These are phyloP conservation scores for Phataginus tricuspis DNA, from an alignment of 2,797 vertebrate genomes.

Conservation along the genomic window DNA sequence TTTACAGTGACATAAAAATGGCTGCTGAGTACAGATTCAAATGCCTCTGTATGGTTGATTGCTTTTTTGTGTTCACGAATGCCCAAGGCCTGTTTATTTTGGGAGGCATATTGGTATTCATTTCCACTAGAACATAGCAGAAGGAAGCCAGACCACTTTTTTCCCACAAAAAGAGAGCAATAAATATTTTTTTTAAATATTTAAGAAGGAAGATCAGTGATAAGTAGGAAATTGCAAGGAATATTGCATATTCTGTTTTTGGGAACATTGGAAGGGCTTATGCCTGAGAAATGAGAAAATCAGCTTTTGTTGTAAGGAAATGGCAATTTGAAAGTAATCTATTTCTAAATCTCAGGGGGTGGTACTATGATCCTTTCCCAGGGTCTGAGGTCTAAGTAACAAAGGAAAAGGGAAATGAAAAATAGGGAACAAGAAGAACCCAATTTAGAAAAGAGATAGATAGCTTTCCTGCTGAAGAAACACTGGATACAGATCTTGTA, in stretches of 20 bases:
- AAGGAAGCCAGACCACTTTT: slow-evolving; percentile 32
- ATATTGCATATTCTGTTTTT: slow-evolving; percentile 43
- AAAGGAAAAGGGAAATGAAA: slow-evolving; percentile 62
- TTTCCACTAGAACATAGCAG: slow-evolving; percentile 61
- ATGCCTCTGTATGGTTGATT: slow-evolving; percentile 24
- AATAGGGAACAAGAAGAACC: slow-evolving; percentile 30
- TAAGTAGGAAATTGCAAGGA: slow-evolving; percentile 25
- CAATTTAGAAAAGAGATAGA: slow-evolving; percentile 53
- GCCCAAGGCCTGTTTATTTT: slow-evolving; percentile 62
- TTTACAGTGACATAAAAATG: background rate
- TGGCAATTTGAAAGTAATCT: slow-evolving; percentile 44
- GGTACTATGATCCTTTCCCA: background rate
- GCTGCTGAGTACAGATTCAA: slow-evolving; percentile 38
- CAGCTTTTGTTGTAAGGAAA: slow-evolving; percentile 57
- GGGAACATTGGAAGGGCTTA: background rate
- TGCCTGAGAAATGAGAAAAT: slow-evolving; percentile 26
- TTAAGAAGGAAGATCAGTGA: slow-evolving; percentile 46
- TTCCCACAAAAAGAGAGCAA: slow-evolving; percentile 49
- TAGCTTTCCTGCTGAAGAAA: slow-evolving; percentile 14
- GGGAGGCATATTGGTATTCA: slow-evolving; percentile 27
- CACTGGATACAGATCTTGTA: background rate
- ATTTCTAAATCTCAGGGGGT: slow-evolving; percentile 31
- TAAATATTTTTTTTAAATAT: slow-evolving; percentile 27
- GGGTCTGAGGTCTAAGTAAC: slow-evolving; percentile 22
- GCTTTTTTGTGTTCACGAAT: slow-evolving; percentile 52